These are phyloP conservation scores for Pseudomyrmex flavicornis DNA, from an alignment of 1,140 invertebrate genomes.

Conservation along the genomic window DNA sequence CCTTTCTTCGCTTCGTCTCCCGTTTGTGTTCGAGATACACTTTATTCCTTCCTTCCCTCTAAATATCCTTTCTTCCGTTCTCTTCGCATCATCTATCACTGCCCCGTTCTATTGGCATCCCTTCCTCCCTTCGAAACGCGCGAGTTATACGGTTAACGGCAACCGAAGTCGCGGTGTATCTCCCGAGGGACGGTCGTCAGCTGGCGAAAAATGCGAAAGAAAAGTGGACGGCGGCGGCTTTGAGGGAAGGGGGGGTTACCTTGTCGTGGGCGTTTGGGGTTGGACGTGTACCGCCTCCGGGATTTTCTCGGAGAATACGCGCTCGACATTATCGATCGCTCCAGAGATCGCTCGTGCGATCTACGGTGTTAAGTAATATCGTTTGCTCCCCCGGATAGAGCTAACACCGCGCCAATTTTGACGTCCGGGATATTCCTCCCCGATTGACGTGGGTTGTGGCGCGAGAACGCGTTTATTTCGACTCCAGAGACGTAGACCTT, in stretches of 20 bases:
- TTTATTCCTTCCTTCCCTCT: conserved; percentile 12
- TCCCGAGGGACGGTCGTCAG: conserved; percentile 59
- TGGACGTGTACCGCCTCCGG: conserved; percentile 58
- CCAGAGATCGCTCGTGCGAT: conserved; percentile 34
- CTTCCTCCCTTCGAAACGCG: conserved; percentile 22
- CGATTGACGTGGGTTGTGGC: not conserved
- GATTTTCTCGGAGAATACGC: conserved; percentile 50
- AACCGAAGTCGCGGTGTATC: conserved; percentile 33
- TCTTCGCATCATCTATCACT: conserved; percentile 64
- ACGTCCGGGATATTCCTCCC: not conserved
- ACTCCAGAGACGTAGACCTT: not conserved
- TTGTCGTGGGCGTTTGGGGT: conserved; percentile 6
- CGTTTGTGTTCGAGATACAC: no score
- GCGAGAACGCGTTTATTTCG: conserved; percentile 11
- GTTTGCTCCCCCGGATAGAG: conserved; percentile 20
- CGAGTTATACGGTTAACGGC: conserved; percentile 60
- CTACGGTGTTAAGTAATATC: conserved; percentile 61
- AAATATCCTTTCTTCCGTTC: conserved; percentile 35
- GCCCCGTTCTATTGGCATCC: not conserved
- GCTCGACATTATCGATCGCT: conserved; percentile 60
- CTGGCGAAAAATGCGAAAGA: conserved; percentile 66
- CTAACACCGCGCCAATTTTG: not conserved
- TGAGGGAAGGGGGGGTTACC: not conserved
- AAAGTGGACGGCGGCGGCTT: conserved; percentile 55
- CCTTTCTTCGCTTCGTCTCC: conserved; percentile 44